phyloP scores from a whole-genome alignment of 2,888 invertebrate species.

The Dynastes hyllus region DNA sequence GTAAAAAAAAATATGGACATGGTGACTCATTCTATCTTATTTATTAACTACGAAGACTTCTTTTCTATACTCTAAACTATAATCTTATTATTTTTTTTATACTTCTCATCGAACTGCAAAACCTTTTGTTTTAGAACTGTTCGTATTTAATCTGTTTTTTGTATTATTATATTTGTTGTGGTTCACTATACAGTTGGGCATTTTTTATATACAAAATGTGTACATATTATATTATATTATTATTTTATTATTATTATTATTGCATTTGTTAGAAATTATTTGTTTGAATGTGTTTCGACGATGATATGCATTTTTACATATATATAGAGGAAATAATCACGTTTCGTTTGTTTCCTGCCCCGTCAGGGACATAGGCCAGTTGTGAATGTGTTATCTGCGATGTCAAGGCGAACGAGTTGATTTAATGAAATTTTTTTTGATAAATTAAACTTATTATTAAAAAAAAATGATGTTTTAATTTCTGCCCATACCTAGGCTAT shows the following conservation, averaged over 20 bases:
- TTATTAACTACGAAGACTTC: neutral
- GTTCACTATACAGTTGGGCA: constrained; percentile 64
- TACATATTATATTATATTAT: constrained; percentile 56
- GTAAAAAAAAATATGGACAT: neutral
- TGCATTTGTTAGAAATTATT: constrained; percentile 59
- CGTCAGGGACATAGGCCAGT: constrained; percentile 69
- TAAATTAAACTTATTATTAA: constrained; percentile 51
- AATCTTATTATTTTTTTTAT: neutral
- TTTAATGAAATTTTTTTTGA: constrained; percentile 52
- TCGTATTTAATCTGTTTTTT: constrained; percentile 51
- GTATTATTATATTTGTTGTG: constrained; percentile 55
- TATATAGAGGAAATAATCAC: constrained; percentile 55
- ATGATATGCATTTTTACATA: constrained; percentile 1
- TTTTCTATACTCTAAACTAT: neutral
- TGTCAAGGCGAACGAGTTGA: constrained; percentile 45
- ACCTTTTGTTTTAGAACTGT: neutral
- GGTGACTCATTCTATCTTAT: neutral
- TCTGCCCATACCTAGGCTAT: neutral
- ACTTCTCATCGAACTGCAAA: constrained; percentile 29
- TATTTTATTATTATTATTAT: constrained; percentile 59
- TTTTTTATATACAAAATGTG: constrained; percentile 63
- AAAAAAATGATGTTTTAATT: constrained; percentile 25
- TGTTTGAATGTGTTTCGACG: constrained; percentile 60
- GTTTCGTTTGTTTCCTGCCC: constrained; percentile 57
- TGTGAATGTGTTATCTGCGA: constrained; percentile 55